Evolutionary conservation across 2,113 vertebrate genomes (phyloP).

Genomic region (Marcusenius ussheri): DNA sequence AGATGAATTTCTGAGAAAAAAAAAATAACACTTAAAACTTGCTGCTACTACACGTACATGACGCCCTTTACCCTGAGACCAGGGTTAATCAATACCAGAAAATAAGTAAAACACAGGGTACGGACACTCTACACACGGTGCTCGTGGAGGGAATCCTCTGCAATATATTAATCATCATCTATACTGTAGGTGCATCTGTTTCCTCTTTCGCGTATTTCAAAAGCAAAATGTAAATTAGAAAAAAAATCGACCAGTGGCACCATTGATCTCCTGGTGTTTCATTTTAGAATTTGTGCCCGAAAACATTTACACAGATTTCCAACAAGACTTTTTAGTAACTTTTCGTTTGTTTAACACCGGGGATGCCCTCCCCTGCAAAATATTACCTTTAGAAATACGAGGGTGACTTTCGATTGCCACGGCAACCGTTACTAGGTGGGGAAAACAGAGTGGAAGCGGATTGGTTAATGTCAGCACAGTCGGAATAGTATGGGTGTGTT

Average conservation of each 20-base stretch:
- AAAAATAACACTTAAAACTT: not conserved
- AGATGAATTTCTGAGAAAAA: not conserved
- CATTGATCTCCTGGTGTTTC: not conserved
- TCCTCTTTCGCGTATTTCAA: not conserved
- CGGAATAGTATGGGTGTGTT: slow-evolving; percentile 15
- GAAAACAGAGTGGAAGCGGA: slow-evolving; percentile 19
- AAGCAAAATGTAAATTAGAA: not conserved
- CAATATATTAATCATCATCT: not conserved
- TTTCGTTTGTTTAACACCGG: not conserved
- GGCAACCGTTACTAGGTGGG: slow-evolving; percentile 21
- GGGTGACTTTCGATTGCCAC: not conserved
- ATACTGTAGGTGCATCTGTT: not conserved
- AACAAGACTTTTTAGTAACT: not conserved
- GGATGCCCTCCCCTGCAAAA: not conserved
- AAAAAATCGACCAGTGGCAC: not conserved
- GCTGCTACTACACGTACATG: not conserved
- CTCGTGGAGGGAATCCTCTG: not conserved
- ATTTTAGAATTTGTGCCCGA: not conserved
- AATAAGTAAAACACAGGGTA: not conserved
- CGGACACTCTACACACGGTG: not conserved
- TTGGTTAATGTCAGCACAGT: slow-evolving; percentile 22
- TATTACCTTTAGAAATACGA: not conserved
- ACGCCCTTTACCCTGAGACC: not conserved
- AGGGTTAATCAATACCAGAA: not conserved
- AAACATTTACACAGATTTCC: not conserved